Conservation (phyloP, 2,888 invertebrate species). For the Hoplodrina ambigua region DNA sequence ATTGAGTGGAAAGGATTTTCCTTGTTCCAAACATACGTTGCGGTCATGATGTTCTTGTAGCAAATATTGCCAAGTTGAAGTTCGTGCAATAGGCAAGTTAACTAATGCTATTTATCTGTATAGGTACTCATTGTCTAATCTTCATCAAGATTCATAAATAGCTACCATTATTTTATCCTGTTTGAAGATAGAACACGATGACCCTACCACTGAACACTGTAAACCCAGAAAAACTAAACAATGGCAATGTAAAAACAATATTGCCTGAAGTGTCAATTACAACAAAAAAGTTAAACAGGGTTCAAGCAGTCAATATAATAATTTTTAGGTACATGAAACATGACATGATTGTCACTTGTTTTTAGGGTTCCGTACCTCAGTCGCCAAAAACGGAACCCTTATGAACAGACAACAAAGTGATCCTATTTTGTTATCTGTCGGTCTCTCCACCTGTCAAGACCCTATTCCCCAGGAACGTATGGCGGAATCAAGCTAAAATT, state of each 20-base stretch:
- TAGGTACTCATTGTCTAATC: neutral
- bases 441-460: too few species aligned
- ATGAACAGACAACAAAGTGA: too few species aligned
- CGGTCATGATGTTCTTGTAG: neutral
- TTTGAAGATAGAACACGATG: slow-evolving; percentile 2
- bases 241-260: slow-evolving; percentile 28
- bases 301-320: slow-evolving; percentile 13
- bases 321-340: slow-evolving; percentile 4
- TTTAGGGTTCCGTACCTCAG: neutral
- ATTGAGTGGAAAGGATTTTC: slow-evolving; percentile 3
- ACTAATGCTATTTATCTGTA: neutral
- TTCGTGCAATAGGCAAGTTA: neutral
- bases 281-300: slow-evolving; percentile 28
- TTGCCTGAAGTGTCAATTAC: slow-evolving; percentile 21
- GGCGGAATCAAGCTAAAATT: too few species aligned
- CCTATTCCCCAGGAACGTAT: too few species aligned
- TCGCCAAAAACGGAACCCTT: too few species aligned
- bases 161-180: neutral
- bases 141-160: neutral
- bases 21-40: slow-evolving; percentile 10
- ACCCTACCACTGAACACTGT: neutral
- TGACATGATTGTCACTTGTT: slow-evolving; percentile 10
- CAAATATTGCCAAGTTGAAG: neutral
- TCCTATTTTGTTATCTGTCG: too few species aligned
- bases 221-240: slow-evolving; percentile 25